These are phyloP conservation scores for Bufo bufo DNA, from an alignment of 2,113 vertebrate genomes.

Conservation along the genomic window DNA sequence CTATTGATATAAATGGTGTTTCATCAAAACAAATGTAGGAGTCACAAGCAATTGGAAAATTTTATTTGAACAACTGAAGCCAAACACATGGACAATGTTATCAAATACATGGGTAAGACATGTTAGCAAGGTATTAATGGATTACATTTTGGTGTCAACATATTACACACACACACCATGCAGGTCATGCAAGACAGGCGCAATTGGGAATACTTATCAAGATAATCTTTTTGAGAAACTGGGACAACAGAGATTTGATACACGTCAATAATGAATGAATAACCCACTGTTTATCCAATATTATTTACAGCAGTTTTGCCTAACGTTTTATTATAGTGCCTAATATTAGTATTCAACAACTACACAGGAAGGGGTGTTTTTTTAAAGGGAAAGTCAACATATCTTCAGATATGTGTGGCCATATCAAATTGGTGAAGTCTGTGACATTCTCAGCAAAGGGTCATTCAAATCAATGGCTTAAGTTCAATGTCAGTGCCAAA, in stretches of 20 bases:
- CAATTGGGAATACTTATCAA: not conserved
- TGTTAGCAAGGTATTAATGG: not conserved
- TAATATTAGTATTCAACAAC: too few relatives aligned
- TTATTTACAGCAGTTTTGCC: too few relatives aligned
- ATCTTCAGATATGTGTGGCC: too few relatives aligned
- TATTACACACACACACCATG: slow-evolving; percentile 17
- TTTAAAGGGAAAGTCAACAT: not conserved
- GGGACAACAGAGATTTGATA: not conserved
- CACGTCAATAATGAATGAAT: too few relatives aligned
- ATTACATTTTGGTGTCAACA: not conserved
- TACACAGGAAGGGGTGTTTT: too few relatives aligned
- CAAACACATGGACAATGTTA: not conserved
- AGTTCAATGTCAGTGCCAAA: too few relatives aligned
- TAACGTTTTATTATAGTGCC: too few relatives aligned
- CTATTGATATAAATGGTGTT: not conserved
- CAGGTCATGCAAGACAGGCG: slow-evolving; percentile 1
- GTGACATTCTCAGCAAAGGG: not conserved
- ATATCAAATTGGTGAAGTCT: not conserved
- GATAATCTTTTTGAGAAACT: not conserved
- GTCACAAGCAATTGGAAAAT: not conserved
- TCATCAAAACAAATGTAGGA: not conserved
- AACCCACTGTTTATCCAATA: too few relatives aligned
- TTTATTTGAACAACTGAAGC: not conserved
- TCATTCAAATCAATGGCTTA: not conserved
- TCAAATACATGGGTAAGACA: not conserved